A percentile compares a stretch with the other conserved stretches of the same genome.
phyloP scores from a whole-genome alignment of 2,113 vertebrate species.

The Boulengeromyrus knoepffleri region DNA sequence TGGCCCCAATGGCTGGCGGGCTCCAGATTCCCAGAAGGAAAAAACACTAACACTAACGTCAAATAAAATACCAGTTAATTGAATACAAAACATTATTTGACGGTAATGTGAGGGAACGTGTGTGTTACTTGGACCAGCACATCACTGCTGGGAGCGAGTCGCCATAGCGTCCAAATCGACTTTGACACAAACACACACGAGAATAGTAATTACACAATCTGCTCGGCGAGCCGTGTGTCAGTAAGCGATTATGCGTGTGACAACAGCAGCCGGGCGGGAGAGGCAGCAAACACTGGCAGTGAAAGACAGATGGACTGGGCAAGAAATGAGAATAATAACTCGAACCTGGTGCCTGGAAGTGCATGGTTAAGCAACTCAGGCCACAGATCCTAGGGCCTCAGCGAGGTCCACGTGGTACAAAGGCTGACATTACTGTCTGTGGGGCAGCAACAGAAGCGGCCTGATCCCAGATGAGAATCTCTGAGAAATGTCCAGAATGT shows the following conservation, averaged over 20 bases:
- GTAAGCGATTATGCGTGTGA: background rate
- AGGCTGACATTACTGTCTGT: background rate
- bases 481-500: background rate
- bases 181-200: background rate
- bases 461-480: background rate
- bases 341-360: background rate
- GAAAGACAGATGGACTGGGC: background rate
- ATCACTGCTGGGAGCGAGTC: background rate
- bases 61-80: background rate
- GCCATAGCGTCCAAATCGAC: background rate
- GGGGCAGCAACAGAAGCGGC: background rate
- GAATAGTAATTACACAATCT: constrained; percentile 6
- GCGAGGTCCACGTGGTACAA: background rate
- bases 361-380: background rate
- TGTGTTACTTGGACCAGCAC: background rate
- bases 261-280: background rate
- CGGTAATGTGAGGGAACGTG: background rate
- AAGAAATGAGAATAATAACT: background rate
- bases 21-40: background rate
- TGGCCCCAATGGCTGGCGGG: background rate
- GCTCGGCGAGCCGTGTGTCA: background rate
- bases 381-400: too few relatives aligned
- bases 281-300: background rate
- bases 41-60: background rate
- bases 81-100: background rate